Evolutionary conservation across 2,113 vertebrate genomes (phyloP), one percentile per base, ranked within the genome.

Genomic region (Aleadryas rufinucha): DNA sequence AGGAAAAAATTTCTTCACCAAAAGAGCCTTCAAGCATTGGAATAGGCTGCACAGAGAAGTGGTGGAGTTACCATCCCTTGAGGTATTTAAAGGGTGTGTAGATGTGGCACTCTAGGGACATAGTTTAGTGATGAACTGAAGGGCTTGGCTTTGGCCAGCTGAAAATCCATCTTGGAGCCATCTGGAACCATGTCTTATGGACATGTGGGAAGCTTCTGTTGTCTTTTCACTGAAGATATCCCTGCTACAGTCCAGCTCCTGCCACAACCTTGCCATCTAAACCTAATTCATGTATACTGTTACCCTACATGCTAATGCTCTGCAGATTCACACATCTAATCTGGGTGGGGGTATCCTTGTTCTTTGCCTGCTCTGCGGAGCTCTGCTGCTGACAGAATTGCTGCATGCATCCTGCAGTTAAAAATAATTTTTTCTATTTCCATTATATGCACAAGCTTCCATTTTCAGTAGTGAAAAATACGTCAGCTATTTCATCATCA

Each of bases 301-400:
- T 50, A 84, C 24, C 12, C 11, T 49, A 26, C 4, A 39, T 26
- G 33, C 1, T 47, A 45, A 64, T 28, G 9, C 12, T 60, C 23
- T 42, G 16, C 22, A 59, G 20, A 69, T 65, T 81, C 33, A 77
- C 11, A 17, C 9, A 54, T 41, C 11, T 30, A 26, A 13, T 59
- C 13, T 7, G 9, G 22, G 3, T 6, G 2, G 45, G 10, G 3
- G 0, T 50, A 17, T 63, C 18, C 7, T 33, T 61, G 59, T 16
- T 31, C 50, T 78, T 24, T 44, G n/a, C 54, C 28, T 44, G 39
- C 8, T 68, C 42, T 68, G 18, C 33, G 81, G n/a, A 75, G 42
- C 7, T 54, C 7, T 42, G 35, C 19, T 72, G 4, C 11, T 91
- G 35, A 41, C 11, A 79, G 45, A 88, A 71, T 16, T 7, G 2